These are phyloP conservation scores for Hemaris fuciformis DNA, from an alignment of 2,888 invertebrate genomes.

Conservation along the genomic window DNA sequence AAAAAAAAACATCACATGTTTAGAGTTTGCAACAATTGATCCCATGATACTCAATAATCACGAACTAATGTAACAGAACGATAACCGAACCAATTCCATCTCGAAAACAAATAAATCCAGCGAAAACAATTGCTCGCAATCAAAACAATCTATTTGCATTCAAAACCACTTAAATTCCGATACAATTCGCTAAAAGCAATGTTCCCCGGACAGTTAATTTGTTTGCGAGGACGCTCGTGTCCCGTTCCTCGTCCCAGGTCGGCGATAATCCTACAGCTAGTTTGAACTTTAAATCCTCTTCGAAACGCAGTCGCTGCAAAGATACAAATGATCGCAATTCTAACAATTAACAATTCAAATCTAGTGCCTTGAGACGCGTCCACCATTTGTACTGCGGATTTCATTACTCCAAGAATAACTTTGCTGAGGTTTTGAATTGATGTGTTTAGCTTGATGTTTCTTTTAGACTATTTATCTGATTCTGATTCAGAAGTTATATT, in stretches of 20 bases:
- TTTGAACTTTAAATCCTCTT: constrained; percentile 4
- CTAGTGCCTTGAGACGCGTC: not conserved
- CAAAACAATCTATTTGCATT: not conserved
- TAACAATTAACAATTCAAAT: not conserved
- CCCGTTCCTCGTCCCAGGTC: not conserved
- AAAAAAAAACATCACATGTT: too few relatives aligned
- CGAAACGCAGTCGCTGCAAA: not conserved
- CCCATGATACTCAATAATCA: not conserved
- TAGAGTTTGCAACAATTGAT: too few relatives aligned
- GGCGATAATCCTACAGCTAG: constrained; percentile 7
- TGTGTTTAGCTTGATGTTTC: not conserved
- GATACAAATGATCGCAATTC: not conserved
- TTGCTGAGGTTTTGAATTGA: too few relatives aligned
- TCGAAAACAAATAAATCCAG: not conserved
- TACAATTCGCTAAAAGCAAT: constrained; percentile 1
- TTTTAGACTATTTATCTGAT: not conserved
- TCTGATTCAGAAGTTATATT: too few relatives aligned
- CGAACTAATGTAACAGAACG: not conserved
- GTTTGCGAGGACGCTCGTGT: not conserved
- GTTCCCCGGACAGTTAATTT: constrained; percentile 5
- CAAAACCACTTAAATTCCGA: constrained; percentile 2
- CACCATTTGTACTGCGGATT: not conserved
- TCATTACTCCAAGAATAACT: too few relatives aligned
- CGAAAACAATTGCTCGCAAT: not conserved
- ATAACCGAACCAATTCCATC: not conserved